phyloP scores from a whole-genome alignment of 2,113 vertebrate species.

The Nerophis ophidion region DNA sequence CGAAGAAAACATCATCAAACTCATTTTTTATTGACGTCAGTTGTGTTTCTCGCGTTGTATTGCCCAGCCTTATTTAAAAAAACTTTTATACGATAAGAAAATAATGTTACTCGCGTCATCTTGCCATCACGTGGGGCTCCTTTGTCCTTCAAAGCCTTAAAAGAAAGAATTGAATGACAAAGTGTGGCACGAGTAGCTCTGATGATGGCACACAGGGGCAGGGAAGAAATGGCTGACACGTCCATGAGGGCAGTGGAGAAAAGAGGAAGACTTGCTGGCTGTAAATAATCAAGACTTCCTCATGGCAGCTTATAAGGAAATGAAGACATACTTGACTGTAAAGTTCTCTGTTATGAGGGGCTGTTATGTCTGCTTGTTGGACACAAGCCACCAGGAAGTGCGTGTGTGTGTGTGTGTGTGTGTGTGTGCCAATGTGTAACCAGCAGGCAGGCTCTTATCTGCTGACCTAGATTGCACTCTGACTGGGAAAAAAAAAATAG shows the following conservation, averaged over 20 bases:
- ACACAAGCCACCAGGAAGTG: slow-evolving; percentile 40
- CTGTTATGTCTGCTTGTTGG: neutral
- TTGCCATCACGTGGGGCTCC: too few species aligned
- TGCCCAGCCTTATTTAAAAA: too few species aligned
- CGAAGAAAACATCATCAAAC: too few species aligned
- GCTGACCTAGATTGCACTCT: slow-evolving; percentile 62
- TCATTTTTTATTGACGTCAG: too few species aligned
- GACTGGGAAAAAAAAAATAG: slow-evolving; percentile 47
- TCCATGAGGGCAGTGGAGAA: neutral
- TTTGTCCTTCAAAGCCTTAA: too few species aligned
- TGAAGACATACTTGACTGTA: neutral
- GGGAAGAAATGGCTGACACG: slow-evolving; percentile 2
- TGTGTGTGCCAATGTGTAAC: slow-evolving; percentile 56
- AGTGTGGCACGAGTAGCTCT: too few species aligned
- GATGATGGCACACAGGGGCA: too few species aligned
- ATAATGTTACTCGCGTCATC: too few species aligned
- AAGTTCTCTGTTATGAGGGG: slow-evolving; percentile 1
- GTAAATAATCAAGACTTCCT: slow-evolving; percentile 33
- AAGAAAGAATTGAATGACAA: too few species aligned
- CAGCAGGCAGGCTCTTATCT: slow-evolving; percentile 65
- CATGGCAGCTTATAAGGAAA: neutral
- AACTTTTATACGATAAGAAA: too few species aligned
- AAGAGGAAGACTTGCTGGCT: neutral
- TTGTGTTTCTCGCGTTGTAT: too few species aligned
- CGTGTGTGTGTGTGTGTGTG: slow-evolving; percentile 22